Conservation (phyloP, 2,797 vertebrate species). For the Gambusia yucatana region DNA sequence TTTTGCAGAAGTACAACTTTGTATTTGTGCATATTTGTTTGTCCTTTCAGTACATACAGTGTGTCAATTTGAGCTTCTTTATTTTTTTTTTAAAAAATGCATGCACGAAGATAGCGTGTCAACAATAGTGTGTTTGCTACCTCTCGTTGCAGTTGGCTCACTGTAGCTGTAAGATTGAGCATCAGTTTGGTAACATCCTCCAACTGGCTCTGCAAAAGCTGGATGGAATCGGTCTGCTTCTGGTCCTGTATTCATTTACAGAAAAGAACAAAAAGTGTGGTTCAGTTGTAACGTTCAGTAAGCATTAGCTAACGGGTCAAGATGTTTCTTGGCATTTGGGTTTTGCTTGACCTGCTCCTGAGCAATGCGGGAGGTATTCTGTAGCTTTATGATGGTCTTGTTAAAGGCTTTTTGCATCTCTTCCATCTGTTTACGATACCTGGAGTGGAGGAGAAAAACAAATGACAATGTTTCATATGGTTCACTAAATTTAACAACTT, state of each 20-base stretch:
- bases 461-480: neutral
- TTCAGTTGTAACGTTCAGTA: neutral
- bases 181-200: constrained; percentile 91
- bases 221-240: constrained; percentile 95
- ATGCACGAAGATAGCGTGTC: neutral
- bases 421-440: constrained; percentile 99
- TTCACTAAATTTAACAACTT: neutral
- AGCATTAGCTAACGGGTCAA: neutral
- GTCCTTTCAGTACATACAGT: neutral
- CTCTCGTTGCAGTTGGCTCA: constrained; percentile 90
- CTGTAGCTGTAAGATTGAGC: constrained; percentile 88
- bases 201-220: constrained; percentile 91
- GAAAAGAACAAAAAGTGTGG: constrained; percentile 10
- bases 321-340: neutral
- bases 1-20: neutral
- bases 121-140: constrained; percentile 61
- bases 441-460: constrained; percentile 55
- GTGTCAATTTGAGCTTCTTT: neutral
- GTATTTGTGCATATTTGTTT: neutral
- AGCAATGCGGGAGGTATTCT: constrained; percentile 96
- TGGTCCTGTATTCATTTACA: constrained; percentile 84
- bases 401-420: constrained; percentile 99
- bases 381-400: constrained; percentile 98
- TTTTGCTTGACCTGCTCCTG: constrained; percentile 89
- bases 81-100: neutral